phyloP scores from a whole-genome alignment of 1,140 invertebrate species.

The Drosophila ohnishii region DNA sequence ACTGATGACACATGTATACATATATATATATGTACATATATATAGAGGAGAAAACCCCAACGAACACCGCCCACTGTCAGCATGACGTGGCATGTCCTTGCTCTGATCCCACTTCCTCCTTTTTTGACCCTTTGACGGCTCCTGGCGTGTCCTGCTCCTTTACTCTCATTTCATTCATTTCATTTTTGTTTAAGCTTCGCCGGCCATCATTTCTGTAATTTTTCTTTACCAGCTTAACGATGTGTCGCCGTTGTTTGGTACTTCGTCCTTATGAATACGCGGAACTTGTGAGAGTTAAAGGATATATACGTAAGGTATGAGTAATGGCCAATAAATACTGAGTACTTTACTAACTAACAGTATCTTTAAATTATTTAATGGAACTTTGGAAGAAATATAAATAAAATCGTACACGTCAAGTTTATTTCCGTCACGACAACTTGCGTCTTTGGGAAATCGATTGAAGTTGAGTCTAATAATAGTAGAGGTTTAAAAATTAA shows the following conservation, averaged over 20 bases:
- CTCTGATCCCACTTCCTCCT: slow-evolving; percentile 38
- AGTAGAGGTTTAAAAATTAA: background rate
- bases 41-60: slow-evolving; percentile 1
- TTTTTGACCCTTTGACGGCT: slow-evolving; percentile 22
- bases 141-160: slow-evolving; percentile 27
- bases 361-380: background rate
- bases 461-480: slow-evolving; percentile 2
- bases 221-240: slow-evolving; percentile 52
- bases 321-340: slow-evolving; percentile 1
- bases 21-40: slow-evolving; percentile 1
- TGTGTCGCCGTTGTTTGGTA: slow-evolving; percentile 44
- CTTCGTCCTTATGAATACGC: slow-evolving; percentile 5
- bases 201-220: slow-evolving; percentile 53
- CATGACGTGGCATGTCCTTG: slow-evolving; percentile 59
- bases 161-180: slow-evolving; percentile 47
- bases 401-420: background rate
- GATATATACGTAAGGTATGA: slow-evolving; percentile 5
- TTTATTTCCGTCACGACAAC: slow-evolving; percentile 21
- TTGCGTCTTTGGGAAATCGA: slow-evolving; percentile 4
- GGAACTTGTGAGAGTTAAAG: slow-evolving; percentile 14
- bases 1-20: slow-evolving; percentile 56
- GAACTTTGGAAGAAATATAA: background rate
- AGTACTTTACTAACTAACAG: background rate
- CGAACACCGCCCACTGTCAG: slow-evolving; percentile 47
- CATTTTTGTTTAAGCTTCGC: slow-evolving; percentile 62